These are phyloP conservation scores for Andrena haemorrhoa DNA, from an alignment of 2,888 invertebrate genomes.

Conservation along the genomic window DNA sequence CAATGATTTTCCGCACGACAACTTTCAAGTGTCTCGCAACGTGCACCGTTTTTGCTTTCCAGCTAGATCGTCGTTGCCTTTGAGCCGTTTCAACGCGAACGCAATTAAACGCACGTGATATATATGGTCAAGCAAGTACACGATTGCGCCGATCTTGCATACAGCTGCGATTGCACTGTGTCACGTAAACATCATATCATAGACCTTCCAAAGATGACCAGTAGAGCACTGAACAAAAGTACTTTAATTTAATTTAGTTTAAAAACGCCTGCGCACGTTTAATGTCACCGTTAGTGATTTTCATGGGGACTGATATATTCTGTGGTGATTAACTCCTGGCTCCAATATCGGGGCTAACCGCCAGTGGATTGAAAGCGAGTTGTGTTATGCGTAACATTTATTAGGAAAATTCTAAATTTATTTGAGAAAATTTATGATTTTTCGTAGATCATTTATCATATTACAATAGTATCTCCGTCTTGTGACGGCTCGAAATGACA, in stretches of 20 bases:
- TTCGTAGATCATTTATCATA: background rate
- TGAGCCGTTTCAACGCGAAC: slow-evolving; percentile 8
- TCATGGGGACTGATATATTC: background rate
- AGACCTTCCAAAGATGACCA: slow-evolving; percentile 43
- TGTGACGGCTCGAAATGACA: background rate
- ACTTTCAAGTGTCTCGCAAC: slow-evolving; percentile 48
- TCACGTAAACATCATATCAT: slow-evolving; percentile 17
- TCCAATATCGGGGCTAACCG: no score
- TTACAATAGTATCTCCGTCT: background rate
- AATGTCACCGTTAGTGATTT: background rate
- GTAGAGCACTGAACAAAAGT: slow-evolving; percentile 21
- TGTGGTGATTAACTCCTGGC: background rate
- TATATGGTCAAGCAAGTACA: slow-evolving; percentile 33
- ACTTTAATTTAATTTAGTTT: slow-evolving; percentile 24
- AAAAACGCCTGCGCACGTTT: background rate
- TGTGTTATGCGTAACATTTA: background rate
- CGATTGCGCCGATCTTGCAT: slow-evolving; percentile 40
- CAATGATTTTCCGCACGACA: slow-evolving; percentile 69
- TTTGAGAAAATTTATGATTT: background rate
- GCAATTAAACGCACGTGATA: slow-evolving; percentile 37
- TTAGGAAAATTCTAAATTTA: background rate
- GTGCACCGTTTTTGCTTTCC: slow-evolving; percentile 33
- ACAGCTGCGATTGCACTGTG: background rate
- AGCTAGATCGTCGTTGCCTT: slow-evolving; percentile 39
- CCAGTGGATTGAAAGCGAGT: no score